Evolutionary conservation across 1,140 invertebrate species (phyloP).

Genomic region (Temnothorax curvispinosus): DNA sequence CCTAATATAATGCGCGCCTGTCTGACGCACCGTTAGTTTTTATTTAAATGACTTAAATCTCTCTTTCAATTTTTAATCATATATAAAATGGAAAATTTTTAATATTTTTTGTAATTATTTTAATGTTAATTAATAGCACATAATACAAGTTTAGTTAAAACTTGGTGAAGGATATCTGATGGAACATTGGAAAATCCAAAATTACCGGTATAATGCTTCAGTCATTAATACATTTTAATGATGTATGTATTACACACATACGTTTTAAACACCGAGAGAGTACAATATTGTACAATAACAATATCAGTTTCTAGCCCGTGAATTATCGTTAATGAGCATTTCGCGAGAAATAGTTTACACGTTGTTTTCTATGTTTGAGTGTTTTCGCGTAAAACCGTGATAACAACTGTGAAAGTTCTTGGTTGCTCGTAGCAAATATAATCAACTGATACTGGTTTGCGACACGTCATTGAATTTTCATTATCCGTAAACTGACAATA

Average conservation of each 20-base stretch:
- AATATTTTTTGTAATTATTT: slow-evolving; percentile 17
- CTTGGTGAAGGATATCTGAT: background rate
- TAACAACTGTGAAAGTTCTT: slow-evolving; percentile 27
- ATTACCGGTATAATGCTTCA: background rate
- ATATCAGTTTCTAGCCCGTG: background rate
- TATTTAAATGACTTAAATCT: background rate
- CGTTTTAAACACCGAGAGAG: background rate
- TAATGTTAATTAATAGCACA: background rate
- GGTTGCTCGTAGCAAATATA: slow-evolving; percentile 26
- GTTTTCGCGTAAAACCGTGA: slow-evolving; percentile 26
- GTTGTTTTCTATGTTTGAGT: background rate
- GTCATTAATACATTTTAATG: slow-evolving; percentile 31
- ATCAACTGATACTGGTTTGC: slow-evolving; percentile 24
- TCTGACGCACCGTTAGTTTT: background rate
- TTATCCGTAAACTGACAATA: slow-evolving; percentile 54
- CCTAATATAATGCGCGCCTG: background rate
- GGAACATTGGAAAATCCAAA: background rate
- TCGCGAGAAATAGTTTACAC: slow-evolving; percentile 10
- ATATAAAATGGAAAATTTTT: background rate
- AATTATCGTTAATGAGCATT: slow-evolving; percentile 23
- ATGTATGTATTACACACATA: background rate
- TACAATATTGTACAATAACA: background rate
- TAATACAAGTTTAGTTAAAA: background rate
- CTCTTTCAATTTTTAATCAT: background rate
- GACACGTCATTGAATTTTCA: slow-evolving; percentile 49